A percentile compares a stretch with the other conserved stretches of the same genome.
Conservation (phyloP, 1,140 invertebrate species). For the Nylanderia fulva region DNA sequence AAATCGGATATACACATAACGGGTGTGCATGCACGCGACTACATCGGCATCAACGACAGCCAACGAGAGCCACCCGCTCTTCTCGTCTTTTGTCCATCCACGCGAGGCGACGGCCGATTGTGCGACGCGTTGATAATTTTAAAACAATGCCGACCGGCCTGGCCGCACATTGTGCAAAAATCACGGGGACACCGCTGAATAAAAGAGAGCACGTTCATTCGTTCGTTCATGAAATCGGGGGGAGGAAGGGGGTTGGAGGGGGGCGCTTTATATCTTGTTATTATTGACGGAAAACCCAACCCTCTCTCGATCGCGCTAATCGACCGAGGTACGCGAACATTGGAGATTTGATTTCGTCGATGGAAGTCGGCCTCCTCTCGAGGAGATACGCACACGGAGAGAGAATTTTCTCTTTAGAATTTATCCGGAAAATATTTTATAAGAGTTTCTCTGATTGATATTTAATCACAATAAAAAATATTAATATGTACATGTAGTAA, state of each 20-base stretch:
- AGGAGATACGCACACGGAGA: no score
- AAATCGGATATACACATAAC: constrained; percentile 24
- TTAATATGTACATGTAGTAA: no score
- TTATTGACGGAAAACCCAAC: constrained; percentile 70
- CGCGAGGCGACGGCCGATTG: constrained; percentile 81
- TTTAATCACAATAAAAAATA: no score
- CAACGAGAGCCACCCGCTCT: constrained; percentile 37
- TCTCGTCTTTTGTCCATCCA: constrained; percentile 77
- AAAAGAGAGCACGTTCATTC: constrained; percentile 67
- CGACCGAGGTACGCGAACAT: constrained; percentile 68
- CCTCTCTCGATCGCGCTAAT: constrained; percentile 58
- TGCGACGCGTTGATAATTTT: constrained; percentile 86
- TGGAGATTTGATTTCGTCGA: constrained; percentile 67
- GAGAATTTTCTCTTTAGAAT: no score
- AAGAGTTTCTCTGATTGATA: no score
- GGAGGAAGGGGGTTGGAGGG: no score
- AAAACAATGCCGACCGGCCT: constrained; percentile 80
- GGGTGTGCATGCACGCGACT: constrained; percentile 51
- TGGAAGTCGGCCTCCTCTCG: constrained; percentile 23
- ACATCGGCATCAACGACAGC: constrained; percentile 39
- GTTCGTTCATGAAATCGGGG: constrained; percentile 47
- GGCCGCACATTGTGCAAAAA: constrained; percentile 83
- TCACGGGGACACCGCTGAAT: constrained; percentile 70
- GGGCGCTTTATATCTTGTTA: constrained; percentile 72
- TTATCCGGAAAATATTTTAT: no score